Conservation (phyloP, 23 tunicate genomes). For the Ascidia mentula region DNA sequence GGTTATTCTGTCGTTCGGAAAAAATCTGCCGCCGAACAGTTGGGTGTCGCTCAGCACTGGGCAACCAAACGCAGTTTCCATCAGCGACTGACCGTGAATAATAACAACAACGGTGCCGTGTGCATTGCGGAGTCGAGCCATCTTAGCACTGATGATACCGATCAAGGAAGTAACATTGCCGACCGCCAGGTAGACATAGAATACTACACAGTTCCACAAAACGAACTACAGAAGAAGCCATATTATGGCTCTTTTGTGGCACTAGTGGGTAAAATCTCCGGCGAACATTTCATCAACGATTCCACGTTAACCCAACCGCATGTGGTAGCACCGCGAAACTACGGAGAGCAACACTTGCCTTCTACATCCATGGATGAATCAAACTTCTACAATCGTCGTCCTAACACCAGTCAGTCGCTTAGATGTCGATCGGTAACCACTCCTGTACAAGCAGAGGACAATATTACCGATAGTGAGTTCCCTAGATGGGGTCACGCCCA, state of each 20-base stretch:
- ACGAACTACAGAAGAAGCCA: conserved; percentile 7
- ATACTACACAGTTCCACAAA: conserved; percentile 15
- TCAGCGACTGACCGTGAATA: neutral
- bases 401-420: neutral
- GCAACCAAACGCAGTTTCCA: neutral
- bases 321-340: neutral
- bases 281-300: neutral
- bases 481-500: conserved; percentile 2
- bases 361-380: neutral
- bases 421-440: neutral
- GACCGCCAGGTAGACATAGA: conserved; percentile 11
- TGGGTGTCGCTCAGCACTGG: conserved; percentile 14
- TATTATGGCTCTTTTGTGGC: conserved; percentile 59
- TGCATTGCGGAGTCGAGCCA: neutral
- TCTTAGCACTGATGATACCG: too few relatives aligned
- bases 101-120: neutral
- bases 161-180: neutral
- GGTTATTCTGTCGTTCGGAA: neutral
- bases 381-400: neutral
- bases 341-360: neutral
- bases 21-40: conserved; percentile 14
- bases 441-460: neutral
- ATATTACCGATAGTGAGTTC: neutral
- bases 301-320: neutral
- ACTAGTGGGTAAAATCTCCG: conserved; percentile 30